These are phyloP conservation scores for Neodiprion lecontei DNA, from an alignment of 1,140 invertebrate genomes.

Conservation along the genomic window DNA sequence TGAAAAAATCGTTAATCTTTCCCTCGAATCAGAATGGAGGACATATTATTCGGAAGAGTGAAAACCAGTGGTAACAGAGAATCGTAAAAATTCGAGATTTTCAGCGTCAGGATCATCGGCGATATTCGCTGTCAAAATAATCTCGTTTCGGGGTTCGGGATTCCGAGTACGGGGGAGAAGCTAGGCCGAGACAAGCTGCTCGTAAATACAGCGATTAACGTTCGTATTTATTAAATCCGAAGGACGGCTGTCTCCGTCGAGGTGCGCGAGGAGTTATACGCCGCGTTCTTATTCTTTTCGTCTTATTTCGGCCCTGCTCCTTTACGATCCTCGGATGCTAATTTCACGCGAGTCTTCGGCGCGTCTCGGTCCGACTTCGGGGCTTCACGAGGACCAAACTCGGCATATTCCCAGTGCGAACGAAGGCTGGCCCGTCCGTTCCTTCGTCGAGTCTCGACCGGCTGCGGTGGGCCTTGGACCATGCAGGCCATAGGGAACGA, in stretches of 20 bases:
- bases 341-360: neutral
- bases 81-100: neutral
- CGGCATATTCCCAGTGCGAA: neutral
- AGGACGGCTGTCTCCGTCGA: neutral
- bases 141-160: neutral
- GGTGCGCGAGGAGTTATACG: neutral
- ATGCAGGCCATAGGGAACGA: no score
- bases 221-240: slow-evolving; percentile 7
- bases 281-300: neutral
- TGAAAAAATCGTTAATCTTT: no score
- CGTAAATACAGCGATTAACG: slow-evolving; percentile 7
- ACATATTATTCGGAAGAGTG: no score
- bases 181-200: neutral
- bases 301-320: neutral
- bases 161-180: neutral
- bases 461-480: slow-evolving; percentile 3
- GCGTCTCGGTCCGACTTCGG: no score
- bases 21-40: no score
- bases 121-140: neutral
- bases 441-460: slow-evolving; percentile 3
- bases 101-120: neutral
- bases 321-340: slow-evolving; percentile 7
- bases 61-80: neutral
- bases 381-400: no score
- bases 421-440: neutral